Evolutionary conservation across 2,888 invertebrate species (phyloP).

Genomic region (Ichneumoninae sp.): DNA sequence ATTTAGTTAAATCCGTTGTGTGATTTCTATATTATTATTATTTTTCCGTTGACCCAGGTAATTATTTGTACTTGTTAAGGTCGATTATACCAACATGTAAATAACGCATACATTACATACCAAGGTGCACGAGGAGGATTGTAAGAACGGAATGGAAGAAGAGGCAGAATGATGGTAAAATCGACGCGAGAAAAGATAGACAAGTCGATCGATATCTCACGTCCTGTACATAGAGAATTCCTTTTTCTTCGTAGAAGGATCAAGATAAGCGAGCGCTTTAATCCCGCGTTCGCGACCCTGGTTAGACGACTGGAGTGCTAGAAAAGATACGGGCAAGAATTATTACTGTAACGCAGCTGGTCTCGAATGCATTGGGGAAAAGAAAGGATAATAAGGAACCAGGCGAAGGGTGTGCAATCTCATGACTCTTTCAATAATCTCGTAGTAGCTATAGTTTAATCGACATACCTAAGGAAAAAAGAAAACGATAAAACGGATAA

Average conservation of each 20-base stretch:
- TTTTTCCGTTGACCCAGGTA: constrained; percentile 80
- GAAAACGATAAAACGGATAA: constrained; percentile 55
- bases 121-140: constrained; percentile 47
- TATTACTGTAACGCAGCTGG: constrained; percentile 60
- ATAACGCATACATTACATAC: constrained; percentile 70
- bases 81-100: constrained; percentile 78
- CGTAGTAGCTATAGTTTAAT: constrained; percentile 79
- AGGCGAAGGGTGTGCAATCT: constrained; percentile 80
- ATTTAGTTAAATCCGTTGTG: constrained; percentile 79
- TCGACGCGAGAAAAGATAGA: constrained; percentile 15
- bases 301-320: constrained; percentile 32
- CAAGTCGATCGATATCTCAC: constrained; percentile 48
- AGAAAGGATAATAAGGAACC: constrained; percentile 39
- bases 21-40: constrained; percentile 71
- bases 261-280: constrained; percentile 14
- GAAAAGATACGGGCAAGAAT: constrained; percentile 11
- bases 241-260: constrained; percentile 35
- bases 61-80: constrained; percentile 82
- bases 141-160: constrained; percentile 6
- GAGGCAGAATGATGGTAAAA: constrained; percentile 25
- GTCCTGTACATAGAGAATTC: constrained; percentile 67
- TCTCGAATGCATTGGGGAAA: constrained; percentile 62
- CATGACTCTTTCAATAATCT: constrained; percentile 83
- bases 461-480: constrained; percentile 76
- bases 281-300: constrained; percentile 30